phyloP scores from a whole-genome alignment of 2,888 invertebrate species.

The Torymus aiolomorphi region DNA sequence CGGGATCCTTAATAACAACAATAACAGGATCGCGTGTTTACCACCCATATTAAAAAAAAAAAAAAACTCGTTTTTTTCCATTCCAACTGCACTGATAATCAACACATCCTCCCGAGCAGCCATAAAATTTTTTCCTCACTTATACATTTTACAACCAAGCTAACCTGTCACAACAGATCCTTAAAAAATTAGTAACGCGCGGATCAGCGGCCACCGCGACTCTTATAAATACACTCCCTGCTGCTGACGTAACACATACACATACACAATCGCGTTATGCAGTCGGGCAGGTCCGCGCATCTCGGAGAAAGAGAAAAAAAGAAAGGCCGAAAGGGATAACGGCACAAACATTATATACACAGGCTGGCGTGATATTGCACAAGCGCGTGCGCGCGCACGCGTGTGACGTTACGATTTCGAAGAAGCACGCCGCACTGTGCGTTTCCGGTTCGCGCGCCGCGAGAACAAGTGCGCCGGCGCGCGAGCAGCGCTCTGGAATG shows the following conservation, averaged over 20 bases:
- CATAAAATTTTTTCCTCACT: too few relatives aligned
- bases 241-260: constrained; percentile 2
- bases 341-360: too few relatives aligned
- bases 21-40: not conserved
- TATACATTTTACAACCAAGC: too few relatives aligned
- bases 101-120: too few relatives aligned
- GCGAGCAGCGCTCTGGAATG: constrained; percentile 61
- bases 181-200: too few relatives aligned
- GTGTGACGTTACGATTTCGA: constrained; percentile 36
- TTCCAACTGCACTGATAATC: too few relatives aligned
- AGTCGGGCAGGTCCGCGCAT: constrained; percentile 8
- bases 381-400: not conserved
- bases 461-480: constrained; percentile 47
- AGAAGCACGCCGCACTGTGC: constrained; percentile 11
- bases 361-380: constrained; percentile 27
- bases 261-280: constrained; percentile 14
- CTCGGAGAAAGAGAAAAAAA: constrained; percentile 10
- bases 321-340: too few relatives aligned
- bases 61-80: too few relatives aligned
- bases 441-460: constrained; percentile 39
- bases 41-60: too few relatives aligned
- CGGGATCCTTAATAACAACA: not conserved
- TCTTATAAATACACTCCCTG: too few relatives aligned
- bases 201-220: too few relatives aligned
- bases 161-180: too few relatives aligned